Percentiles rank a stretch among this genome's conserved stretches.
These are phyloP conservation scores for Augochlora pura DNA, from an alignment of 1,140 invertebrate genomes.

Conservation along the genomic window DNA sequence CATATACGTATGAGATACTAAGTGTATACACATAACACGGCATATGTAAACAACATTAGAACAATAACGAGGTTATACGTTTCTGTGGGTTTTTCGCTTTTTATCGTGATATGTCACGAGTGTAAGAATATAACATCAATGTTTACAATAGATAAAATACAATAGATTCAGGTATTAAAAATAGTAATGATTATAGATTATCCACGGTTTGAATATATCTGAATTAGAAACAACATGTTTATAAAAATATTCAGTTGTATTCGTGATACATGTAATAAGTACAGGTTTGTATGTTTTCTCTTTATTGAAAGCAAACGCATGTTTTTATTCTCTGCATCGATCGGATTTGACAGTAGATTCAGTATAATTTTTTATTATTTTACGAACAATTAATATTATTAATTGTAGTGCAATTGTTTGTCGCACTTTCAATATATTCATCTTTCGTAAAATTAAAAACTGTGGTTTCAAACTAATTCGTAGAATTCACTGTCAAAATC, in stretches of 20 bases:
- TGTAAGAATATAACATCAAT: background rate
- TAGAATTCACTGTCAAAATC: no score
- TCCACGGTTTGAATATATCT: background rate
- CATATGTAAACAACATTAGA: slow-evolving; percentile 27
- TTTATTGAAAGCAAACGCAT: background rate
- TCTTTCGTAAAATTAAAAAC: no score
- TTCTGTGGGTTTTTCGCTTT: background rate
- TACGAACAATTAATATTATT: no score
- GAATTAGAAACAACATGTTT: background rate
- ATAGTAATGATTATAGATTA: background rate
- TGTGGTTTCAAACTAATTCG: no score
- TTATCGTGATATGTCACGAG: background rate
- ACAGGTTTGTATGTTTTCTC: slow-evolving; percentile 8
- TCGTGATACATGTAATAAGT: slow-evolving; percentile 29
- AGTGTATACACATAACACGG: background rate
- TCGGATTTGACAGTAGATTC: background rate
- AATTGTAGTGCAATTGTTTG: no score
- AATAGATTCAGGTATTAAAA: no score
- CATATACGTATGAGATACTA: background rate
- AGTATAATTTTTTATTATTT: no score
- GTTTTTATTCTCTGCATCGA: background rate
- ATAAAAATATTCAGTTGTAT: slow-evolving; percentile 4
- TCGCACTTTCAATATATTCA: no score
- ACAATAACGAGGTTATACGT: slow-evolving; percentile 23
- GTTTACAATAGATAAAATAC: background rate